These are phyloP conservation scores for Drosophila novamexicana DNA, from an alignment of 1,140 invertebrate genomes.

Conservation along the genomic window DNA sequence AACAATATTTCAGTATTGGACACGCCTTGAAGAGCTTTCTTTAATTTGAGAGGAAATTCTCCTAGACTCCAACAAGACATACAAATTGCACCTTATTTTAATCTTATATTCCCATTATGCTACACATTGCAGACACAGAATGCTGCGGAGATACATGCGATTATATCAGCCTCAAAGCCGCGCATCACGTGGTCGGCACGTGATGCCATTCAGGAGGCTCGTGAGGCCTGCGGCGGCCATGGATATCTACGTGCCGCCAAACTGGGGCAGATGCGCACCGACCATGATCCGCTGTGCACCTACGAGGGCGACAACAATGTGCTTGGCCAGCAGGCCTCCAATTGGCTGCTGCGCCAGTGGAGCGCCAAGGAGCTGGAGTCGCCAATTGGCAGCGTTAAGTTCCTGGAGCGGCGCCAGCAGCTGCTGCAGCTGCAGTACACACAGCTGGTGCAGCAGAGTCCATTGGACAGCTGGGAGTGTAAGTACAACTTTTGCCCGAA, in stretches of 20 bases:
- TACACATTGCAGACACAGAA: conserved; percentile 86
- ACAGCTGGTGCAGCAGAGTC: conserved; percentile 42
- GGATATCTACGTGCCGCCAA: conserved; percentile 89
- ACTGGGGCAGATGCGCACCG: conserved; percentile 92
- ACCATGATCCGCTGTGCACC: conserved; percentile 96
- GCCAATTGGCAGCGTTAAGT: conserved; percentile 88
- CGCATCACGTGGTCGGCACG: conserved; percentile 92
- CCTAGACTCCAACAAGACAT: no score
- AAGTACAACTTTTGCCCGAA: conserved; percentile 59
- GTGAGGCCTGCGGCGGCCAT: conserved; percentile 93
- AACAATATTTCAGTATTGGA: no score
- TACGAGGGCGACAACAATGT: conserved; percentile 99
- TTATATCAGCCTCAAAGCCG: conserved; percentile 95
- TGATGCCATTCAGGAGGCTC: conserved; percentile 94
- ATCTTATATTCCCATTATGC: no score
- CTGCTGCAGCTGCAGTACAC: conserved; percentile 86
- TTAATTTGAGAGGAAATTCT: background rate
- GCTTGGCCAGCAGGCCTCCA: conserved; percentile 96
- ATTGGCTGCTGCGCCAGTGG: conserved; percentile 92
- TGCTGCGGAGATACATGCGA: conserved; percentile 95
- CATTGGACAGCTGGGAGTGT: conserved; percentile 85
- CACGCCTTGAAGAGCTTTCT: no score
- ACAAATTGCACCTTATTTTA: no score
- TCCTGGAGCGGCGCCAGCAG: conserved; percentile 85
- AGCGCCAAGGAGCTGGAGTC: conserved; percentile 85